Base-by-base conservation (phyloP, 2,113 vertebrate genomes). In the Nycticryphes semicollaris region DNA sequence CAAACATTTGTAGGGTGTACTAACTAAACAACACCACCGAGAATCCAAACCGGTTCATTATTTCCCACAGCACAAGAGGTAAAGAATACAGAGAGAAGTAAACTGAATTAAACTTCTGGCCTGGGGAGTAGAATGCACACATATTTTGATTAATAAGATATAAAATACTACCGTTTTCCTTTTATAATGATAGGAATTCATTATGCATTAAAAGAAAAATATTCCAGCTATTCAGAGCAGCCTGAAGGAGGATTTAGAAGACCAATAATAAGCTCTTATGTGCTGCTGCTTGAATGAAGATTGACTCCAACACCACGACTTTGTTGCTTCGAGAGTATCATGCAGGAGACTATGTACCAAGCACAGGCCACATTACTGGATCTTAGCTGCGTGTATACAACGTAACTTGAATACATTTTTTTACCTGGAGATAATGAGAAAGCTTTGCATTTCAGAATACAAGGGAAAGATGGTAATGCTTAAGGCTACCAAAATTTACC, bases 221-320 rank as follows among this genome's bases (percentile, higher is more conserved):
- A 79, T 59, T 60, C 33, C 48, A 76, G 57, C 48, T 94, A 89
- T 82, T 81, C 74, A 84, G 73, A 87, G 63, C 30, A 79, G 90
- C 24, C 87, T 69, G 33, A 47, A 93, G 86, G 60, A 95, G 24
- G 84, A 86, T 81, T 96, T 35, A 89, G 33, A 82, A 84, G 76
- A 82, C 69, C 17, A 50, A 37, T 81, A 86, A 81, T 17, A 69
- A 90, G 48, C 43, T 89, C 51, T 67, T 47, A 78, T 1, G 9
- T 6, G 14, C 51, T 90, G 63, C 74, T 81, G 60, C 3, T 1
- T 63, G 47, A 56, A 45, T 75, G 63, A 84, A 77, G 64, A 66
- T 59, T 0, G 0, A 76, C 75, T 80, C 74, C 31, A 62, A 72
- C 53, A 72, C 43, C 14, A 12, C 9, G 35, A 89, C 57, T 89